These are phyloP conservation scores for Monodelphis domestica DNA, from an alignment of 2,797 vertebrate genomes.

Conservation along the genomic window DNA sequence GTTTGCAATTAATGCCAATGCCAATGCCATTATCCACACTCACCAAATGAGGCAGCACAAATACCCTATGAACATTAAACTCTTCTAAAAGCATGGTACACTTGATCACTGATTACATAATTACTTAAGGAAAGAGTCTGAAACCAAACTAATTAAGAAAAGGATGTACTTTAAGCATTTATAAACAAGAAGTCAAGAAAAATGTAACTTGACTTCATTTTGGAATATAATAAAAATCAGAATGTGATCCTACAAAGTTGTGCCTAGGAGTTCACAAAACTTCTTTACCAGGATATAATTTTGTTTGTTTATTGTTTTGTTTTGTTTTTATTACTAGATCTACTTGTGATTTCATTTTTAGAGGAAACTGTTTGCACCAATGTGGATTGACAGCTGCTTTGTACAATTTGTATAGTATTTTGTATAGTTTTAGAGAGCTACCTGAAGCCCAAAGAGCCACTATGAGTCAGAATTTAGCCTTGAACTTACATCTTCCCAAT, in stretches of 20 bases:
- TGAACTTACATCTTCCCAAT: background rate
- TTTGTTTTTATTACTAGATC: background rate
- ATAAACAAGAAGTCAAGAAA: slow-evolving; percentile 73
- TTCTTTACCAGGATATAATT: background rate
- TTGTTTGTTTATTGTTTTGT: too few relatives aligned
- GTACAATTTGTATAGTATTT: background rate
- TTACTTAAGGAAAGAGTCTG: slow-evolving; percentile 58
- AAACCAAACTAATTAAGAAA: slow-evolving; percentile 70
- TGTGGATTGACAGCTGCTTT: background rate
- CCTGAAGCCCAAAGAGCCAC: background rate
- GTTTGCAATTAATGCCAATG: slow-evolving; percentile 30
- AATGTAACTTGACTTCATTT: slow-evolving; percentile 57
- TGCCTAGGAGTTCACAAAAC: slow-evolving; percentile 56
- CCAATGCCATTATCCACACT: slow-evolving; percentile 62
- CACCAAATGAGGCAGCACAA: slow-evolving; percentile 65
- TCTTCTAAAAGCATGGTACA: slow-evolving; percentile 45
- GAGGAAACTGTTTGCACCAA: background rate
- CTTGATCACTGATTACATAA: slow-evolving; percentile 73
- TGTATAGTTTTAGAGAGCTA: background rate
- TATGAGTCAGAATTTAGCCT: background rate
- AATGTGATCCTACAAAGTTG: slow-evolving; percentile 58
- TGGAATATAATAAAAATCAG: slow-evolving; percentile 59
- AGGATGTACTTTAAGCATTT: slow-evolving; percentile 66
- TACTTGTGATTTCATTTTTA: background rate
- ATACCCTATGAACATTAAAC: slow-evolving; percentile 64